phyloP scores from a whole-genome alignment of 2,113 vertebrate genomes.

The Rhynchomys soricoides region DNA sequence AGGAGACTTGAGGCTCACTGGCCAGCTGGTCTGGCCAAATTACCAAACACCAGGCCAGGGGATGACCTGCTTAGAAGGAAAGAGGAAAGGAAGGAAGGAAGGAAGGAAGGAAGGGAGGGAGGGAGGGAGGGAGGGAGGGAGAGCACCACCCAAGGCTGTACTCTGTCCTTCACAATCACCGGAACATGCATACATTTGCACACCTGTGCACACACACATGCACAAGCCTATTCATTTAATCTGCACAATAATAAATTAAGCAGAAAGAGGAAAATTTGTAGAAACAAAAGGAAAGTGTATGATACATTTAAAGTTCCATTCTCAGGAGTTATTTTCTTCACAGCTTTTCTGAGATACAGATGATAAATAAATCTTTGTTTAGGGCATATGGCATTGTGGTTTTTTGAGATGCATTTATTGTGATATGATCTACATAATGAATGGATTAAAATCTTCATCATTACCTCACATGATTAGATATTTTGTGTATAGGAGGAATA shows the following conservation, averaged over 20 bases:
- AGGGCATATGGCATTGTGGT: not conserved
- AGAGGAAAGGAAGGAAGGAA: not conserved
- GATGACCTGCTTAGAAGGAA: not conserved
- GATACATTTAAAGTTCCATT: conserved; percentile 21
- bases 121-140: fast-evolving
- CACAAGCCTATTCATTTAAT: not conserved
- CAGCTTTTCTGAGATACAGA: not conserved
- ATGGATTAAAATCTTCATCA: not conserved
- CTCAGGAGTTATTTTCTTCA: not conserved
- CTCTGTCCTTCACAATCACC: not conserved
- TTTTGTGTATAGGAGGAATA: not conserved
- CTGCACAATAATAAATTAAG: not conserved
- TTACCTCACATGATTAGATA: not conserved
- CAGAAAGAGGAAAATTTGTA: not conserved
- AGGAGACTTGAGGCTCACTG: not conserved
- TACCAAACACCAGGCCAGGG: not conserved
- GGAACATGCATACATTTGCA: not conserved
- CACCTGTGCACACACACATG: too few relatives aligned
- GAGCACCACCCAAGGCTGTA: too few relatives aligned
- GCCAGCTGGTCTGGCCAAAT: not conserved
- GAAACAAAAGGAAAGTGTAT: not conserved
- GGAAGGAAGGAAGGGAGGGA: fast-evolving
- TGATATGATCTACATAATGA: not conserved
- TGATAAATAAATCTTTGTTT: not conserved
- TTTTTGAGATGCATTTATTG: not conserved